Evolutionary conservation across 2,888 invertebrate genomes (phyloP), one percentile per base, ranked within the genome.

Genomic region (Dryobotodes eremita): DNA sequence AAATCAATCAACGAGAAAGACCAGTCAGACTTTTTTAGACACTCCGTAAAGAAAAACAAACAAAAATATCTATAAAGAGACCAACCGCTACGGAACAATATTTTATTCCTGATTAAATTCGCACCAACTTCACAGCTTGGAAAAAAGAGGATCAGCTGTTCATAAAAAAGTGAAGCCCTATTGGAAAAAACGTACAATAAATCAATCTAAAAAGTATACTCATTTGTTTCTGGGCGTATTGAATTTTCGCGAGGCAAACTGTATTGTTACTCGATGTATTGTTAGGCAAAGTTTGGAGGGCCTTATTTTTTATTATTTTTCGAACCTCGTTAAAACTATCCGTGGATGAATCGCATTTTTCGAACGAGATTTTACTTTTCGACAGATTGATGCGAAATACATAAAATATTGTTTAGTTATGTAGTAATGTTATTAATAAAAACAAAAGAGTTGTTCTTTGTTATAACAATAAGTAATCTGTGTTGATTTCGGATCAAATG

Each of bases 261-360:
- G 86, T 88, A 89, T 89, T 90, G 90, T 89, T 77, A 85, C 77
- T 70, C 85, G 78, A 79, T 83, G 86, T 87, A 87, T 88, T 89
- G 88, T 89, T 87, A 74, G 80, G 77, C 46, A 89, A 91, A 90
- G 85, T 90, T 91, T 85, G 73, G 86, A 80, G 79, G 76, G 75
- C 71, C 75, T 65, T 80, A 72, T 82, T 89, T 88, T 89, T 89
- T 88, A 90, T 90, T 89, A 88, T 89, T 89, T 89, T 85, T 78
- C 72, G 83, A 89, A 90, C 85, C 90, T 92, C 90, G 90, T 92
- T 92, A 92, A 89, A 92, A 90, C 90, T 91, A 91, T 89, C 80
- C 80, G 74, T 79, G 72, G 80, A 88, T 89, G 83, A 85, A 87
- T 86, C 82, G 84, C 80, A 77, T 75, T 82, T 81, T 85, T 71